These are phyloP conservation scores for Pyrgus malvae DNA, from an alignment of 2,888 invertebrate species.

Conservation along the genomic window DNA sequence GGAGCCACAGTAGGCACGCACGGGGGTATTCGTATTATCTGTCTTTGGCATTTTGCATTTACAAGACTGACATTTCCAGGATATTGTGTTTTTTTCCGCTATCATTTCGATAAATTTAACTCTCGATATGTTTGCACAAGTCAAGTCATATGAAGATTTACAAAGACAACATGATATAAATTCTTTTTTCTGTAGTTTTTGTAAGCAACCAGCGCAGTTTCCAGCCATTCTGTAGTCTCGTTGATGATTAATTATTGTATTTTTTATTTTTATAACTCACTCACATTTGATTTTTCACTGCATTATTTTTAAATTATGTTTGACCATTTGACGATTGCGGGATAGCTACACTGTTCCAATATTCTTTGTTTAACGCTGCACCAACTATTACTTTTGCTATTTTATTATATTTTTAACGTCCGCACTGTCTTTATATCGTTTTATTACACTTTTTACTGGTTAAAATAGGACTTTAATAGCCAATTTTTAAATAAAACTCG, in stretches of 20 bases:
- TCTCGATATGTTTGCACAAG: not conserved
- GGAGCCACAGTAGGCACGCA: not conserved
- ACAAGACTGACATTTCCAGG: conserved; percentile 1
- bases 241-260: not conserved
- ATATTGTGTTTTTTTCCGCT: not conserved
- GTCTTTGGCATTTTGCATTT: not conserved
- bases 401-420: no score
- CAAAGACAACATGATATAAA: not conserved
- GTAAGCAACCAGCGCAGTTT: not conserved
- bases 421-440: not conserved
- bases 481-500: not conserved
- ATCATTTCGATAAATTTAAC: not conserved
- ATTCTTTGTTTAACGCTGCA: no score
- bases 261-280: not conserved
- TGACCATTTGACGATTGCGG: no score
- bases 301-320: not conserved
- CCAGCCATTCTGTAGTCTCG: not conserved
- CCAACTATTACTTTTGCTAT: no score
- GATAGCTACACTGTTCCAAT: no score
- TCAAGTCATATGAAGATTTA: not conserved
- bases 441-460: not conserved
- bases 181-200: not conserved
- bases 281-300: not conserved
- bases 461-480: not conserved
- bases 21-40: not conserved